Evolutionary conservation across 2,113 vertebrate genomes (phyloP).

Genomic region (Asarcornis scutulata): DNA sequence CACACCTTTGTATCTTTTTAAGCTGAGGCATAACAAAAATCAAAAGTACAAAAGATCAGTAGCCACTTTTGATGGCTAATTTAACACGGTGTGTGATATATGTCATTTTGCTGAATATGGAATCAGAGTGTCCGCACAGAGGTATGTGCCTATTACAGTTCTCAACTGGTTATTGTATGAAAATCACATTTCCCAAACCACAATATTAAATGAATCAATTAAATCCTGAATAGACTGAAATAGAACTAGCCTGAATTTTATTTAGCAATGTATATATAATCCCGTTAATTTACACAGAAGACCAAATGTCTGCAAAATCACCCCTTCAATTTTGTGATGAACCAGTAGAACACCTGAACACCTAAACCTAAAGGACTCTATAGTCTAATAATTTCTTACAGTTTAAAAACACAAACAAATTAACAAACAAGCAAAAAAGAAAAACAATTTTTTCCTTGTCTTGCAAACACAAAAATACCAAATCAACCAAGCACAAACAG

Average conservation of each 20-base stretch:
- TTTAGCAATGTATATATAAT: not conserved
- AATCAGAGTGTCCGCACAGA: not conserved
- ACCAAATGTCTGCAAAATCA: not conserved
- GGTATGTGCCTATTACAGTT: not conserved
- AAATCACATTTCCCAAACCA: not conserved
- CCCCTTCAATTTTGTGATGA: not conserved
- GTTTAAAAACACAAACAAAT: not conserved
- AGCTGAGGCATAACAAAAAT: not conserved
- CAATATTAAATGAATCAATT: not conserved
- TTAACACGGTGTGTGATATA: not conserved
- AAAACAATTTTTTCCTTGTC: not conserved
- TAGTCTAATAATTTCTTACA: not conserved
- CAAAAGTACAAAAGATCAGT: not conserved
- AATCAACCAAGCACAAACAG: not conserved
- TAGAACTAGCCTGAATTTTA: not conserved
- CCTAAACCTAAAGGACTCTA: not conserved
- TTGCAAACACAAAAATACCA: not conserved
- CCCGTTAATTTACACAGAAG: not conserved
- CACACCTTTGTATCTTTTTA: fast-evolving
- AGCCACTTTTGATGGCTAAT: not conserved
- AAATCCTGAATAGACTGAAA: not conserved
- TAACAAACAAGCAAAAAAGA: not conserved
- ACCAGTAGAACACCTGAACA: not conserved
- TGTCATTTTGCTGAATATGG: not conserved
- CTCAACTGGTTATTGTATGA: not conserved